Evolutionary conservation across 2,113 vertebrate genomes (phyloP).

Genomic region (Aleadryas rufinucha): DNA sequence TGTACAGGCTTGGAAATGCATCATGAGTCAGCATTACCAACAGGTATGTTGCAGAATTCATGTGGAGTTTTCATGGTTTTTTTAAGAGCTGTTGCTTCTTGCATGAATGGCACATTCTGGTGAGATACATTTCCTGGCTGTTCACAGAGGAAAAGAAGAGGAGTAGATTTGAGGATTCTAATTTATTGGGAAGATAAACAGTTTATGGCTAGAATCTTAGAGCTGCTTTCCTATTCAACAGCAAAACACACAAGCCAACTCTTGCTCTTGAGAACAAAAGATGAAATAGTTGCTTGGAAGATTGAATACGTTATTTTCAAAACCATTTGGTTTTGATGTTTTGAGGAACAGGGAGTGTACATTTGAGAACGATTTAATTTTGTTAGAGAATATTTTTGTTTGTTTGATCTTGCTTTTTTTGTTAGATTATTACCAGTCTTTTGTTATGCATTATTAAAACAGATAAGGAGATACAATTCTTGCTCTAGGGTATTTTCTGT

Average conservation of each 20-base stretch:
- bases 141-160: neutral
- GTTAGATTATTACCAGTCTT: neutral
- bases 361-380: neutral
- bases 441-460: conserved; percentile 5
- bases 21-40: neutral
- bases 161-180: neutral
- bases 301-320: neutral
- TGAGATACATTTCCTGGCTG: neutral
- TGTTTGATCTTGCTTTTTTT: conserved; percentile 12
- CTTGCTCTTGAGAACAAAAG: neutral
- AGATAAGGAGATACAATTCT: neutral
- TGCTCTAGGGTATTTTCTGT: neutral
- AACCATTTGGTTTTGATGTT: neutral
- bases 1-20: neutral
- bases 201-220: neutral
- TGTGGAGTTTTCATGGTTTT: neutral
- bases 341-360: neutral
- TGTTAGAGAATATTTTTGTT: neutral
- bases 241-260: neutral
- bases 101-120: neutral
- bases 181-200: neutral
- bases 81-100: neutral
- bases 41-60: neutral
- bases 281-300: neutral
- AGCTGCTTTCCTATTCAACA: neutral